Percentiles rank a stretch among this genome's conserved stretches.
Evolutionary conservation across 2,888 invertebrate genomes (phyloP).

Genomic region (Thymelicus lineola): DNA sequence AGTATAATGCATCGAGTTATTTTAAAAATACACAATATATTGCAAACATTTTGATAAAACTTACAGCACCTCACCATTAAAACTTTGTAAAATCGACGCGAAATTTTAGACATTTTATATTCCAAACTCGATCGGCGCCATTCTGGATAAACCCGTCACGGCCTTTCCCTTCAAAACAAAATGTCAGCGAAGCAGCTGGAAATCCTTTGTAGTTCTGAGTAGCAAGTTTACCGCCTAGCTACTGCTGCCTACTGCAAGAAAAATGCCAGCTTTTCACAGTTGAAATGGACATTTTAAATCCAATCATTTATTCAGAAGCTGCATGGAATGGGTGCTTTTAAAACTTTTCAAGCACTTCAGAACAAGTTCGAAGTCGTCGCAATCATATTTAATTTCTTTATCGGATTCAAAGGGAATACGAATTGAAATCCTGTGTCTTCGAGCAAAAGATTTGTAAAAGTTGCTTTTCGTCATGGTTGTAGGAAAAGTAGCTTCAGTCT

Average conservation of each 20-base stretch:
- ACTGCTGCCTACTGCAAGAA: slow-evolving; percentile 44
- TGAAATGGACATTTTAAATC: slow-evolving; percentile 46
- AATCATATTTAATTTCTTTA: slow-evolving; percentile 32
- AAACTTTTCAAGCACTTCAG: slow-evolving; percentile 23
- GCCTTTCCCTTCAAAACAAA: slow-evolving; percentile 21
- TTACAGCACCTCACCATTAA: not conserved
- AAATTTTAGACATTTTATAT: slow-evolving; percentile 12
- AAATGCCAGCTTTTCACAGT: slow-evolving; percentile 47
- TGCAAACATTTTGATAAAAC: not conserved
- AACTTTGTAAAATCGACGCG: not conserved
- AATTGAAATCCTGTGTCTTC: slow-evolving; percentile 13
- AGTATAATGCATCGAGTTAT: not conserved
- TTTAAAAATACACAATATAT: not conserved
- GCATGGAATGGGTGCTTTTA: slow-evolving; percentile 33
- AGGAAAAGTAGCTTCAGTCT: not conserved
- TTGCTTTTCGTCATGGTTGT: not conserved
- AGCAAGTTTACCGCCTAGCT: slow-evolving; percentile 44
- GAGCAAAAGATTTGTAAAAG: not conserved
- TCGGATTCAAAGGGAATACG: slow-evolving; percentile 22
- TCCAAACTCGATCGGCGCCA: slow-evolving; percentile 10
- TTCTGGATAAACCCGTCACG: slow-evolving; percentile 28
- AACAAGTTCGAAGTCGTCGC: slow-evolving; percentile 22
- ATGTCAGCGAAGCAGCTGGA: slow-evolving; percentile 32
- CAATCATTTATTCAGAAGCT: slow-evolving; percentile 46
- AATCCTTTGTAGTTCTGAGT: slow-evolving; percentile 42